Base-by-base conservation (phyloP, 2,797 vertebrate species). In the Delichon dasypus region DNA sequence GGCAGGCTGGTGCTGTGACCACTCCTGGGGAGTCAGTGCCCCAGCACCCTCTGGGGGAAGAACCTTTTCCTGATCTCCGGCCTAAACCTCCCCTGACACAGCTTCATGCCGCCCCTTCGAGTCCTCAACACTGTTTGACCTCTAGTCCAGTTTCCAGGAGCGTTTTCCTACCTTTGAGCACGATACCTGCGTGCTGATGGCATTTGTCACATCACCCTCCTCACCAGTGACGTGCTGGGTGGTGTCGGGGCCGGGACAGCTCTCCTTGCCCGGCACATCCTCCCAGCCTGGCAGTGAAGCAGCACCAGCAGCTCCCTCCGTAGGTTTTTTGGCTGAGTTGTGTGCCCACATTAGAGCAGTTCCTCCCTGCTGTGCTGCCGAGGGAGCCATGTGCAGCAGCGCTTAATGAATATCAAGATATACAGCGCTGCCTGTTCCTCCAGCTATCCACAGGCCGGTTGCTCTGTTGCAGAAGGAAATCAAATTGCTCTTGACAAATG, bases 401-500 rank as follows among this genome's bases (percentile, higher is more conserved):
- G 34, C 79, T 90, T 95, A 77, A 93, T 94, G 94, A 94, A 68
- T 77, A 92, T 78, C 89, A 93, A 91, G 96, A 95, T 89, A 11
- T 51, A 93, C 54, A 21, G 88, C 18, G 5, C 94, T 71, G 55
- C 14, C 89, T 74, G 82, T 73, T 88, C 65, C 95, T 50, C 72
- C 93, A 78, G 85, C 94, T 68, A 36, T 75, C 90, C 85, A 48
- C 95, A 94, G 96, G 42, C 94, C 85, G 18, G 61, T 90, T 94
- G 25, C 82, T 91, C 72, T 89, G 85, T 89, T 18, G 3, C 66
- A 91, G 89, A 55, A 88, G 95, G 79, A 93, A 96, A 93, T 95
- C 73, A 95, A 94, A 96, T 96, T 94, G 91, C 62, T 94, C 93
- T 78, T 94, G 96, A 96, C 95, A 94, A 96, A 96, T 94, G 7